phyloP scores from a whole-genome alignment of 2,888 invertebrate species.

The Thymelicus lineola region DNA sequence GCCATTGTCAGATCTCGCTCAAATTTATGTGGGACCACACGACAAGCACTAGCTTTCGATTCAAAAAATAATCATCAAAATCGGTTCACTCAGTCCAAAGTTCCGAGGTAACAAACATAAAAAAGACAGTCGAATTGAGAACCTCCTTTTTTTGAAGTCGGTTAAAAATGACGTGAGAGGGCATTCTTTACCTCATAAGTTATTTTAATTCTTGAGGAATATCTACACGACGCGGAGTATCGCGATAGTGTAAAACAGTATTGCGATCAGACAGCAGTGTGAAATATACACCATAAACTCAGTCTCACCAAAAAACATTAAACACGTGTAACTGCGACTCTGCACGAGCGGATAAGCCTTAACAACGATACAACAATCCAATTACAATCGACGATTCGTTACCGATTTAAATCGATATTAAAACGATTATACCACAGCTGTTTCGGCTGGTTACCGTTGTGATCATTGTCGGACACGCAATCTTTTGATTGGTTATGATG shows the following conservation, averaged over 20 bases:
- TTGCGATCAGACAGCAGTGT: not conserved
- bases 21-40: too few species aligned
- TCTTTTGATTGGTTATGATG: not conserved
- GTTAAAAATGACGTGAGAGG: too few species aligned
- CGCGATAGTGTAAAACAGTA: not conserved
- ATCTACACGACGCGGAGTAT: too few species aligned
- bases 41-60: too few species aligned
- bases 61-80: too few species aligned
- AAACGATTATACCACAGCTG: slow-evolving; percentile 21
- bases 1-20: too few species aligned
- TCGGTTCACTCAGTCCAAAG: too few species aligned
- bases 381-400: slow-evolving; percentile 30
- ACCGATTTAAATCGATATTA: slow-evolving; percentile 30
- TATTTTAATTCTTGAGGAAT: too few species aligned
- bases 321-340: not conserved
- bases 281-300: not conserved
- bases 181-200: too few species aligned
- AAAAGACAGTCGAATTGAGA: too few species aligned
- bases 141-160: too few species aligned
- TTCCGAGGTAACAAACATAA: too few species aligned
- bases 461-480: slow-evolving; percentile 24
- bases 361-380: slow-evolving; percentile 25
- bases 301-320: slow-evolving; percentile 1
- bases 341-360: slow-evolving; percentile 5
- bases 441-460: not conserved